A percentile compares a stretch with the other conserved stretches of the same genome.
Evolutionary conservation across 2,888 invertebrate genomes (phyloP).

Genomic region (Machimus atricapillus): DNA sequence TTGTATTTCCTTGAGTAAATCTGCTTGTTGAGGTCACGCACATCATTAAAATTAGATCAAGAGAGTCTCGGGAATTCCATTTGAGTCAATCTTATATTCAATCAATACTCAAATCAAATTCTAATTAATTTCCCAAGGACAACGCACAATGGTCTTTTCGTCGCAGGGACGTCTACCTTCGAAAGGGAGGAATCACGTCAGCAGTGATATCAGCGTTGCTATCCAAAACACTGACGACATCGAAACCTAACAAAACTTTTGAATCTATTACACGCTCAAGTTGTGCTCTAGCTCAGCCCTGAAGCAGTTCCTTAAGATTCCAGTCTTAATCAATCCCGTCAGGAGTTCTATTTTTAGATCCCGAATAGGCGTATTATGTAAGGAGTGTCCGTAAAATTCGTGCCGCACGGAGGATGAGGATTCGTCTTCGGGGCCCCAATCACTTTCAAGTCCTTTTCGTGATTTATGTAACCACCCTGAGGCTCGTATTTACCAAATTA

Average conservation of each 20-base stretch:
- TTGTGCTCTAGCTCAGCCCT: background rate
- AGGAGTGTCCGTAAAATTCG: background rate
- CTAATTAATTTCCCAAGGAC: constrained; percentile 19
- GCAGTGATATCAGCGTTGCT: constrained; percentile 4
- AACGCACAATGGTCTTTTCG: background rate
- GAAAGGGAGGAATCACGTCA: background rate
- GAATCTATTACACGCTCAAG: background rate
- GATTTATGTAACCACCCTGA: background rate
- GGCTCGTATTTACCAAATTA: background rate
- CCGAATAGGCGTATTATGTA: background rate
- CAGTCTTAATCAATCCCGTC: background rate
- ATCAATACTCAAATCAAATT: constrained; percentile 18
- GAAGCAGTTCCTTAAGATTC: background rate
- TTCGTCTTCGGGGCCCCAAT: background rate
- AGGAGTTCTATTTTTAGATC: background rate
- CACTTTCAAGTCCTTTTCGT: background rate
- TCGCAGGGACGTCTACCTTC: background rate
- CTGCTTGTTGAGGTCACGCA: background rate
- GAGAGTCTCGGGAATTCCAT: background rate
- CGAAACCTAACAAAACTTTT: background rate
- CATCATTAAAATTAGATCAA: constrained; percentile 18
- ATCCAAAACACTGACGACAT: constrained; percentile 10
- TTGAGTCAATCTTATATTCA: background rate
- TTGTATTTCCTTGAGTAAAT: background rate
- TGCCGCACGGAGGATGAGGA: background rate